Evolutionary conservation across 2,113 vertebrate species (phyloP).

Genomic region (Cygnus buccinator): DNA sequence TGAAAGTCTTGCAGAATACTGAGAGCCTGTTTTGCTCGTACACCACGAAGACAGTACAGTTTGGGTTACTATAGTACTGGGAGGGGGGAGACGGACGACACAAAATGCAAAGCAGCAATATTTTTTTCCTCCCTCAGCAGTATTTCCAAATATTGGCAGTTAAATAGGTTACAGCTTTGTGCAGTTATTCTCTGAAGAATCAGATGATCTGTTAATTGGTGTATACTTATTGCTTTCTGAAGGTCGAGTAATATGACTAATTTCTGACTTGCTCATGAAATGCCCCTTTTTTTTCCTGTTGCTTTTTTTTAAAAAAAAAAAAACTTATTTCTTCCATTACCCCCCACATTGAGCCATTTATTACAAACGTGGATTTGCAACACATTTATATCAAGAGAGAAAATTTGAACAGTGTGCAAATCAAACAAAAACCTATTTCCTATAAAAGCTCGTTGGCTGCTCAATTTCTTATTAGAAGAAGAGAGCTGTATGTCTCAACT

Average conservation of each 20-base stretch:
- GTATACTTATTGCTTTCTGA: conserved; percentile 26
- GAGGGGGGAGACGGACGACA: not conserved
- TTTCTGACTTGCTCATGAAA: conserved; percentile 42
- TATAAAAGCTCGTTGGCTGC: conserved; percentile 22
- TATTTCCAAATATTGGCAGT: conserved; percentile 48
- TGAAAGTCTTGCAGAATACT: conserved; percentile 45
- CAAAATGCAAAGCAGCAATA: conserved; percentile 9
- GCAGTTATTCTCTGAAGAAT: conserved; percentile 19
- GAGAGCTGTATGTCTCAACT: conserved; percentile 34
- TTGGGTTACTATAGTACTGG: conserved; percentile 38
- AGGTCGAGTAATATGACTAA: conserved; percentile 46
- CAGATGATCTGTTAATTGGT: conserved; percentile 5
- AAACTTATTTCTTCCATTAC: conserved; percentile 33
- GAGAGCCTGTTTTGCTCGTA: conserved; percentile 44
- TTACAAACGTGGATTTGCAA: conserved; percentile 43
- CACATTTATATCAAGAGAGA: conserved; percentile 48
- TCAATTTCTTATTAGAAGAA: conserved; percentile 51
- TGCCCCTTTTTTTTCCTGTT: not conserved
- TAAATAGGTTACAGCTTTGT: conserved; percentile 21
- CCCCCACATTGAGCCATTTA: conserved; percentile 21
- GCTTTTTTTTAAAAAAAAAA: not conserved
- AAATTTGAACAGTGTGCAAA: conserved; percentile 57
- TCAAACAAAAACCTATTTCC: conserved; percentile 49
- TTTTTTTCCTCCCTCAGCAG: conserved; percentile 26
- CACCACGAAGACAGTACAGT: conserved; percentile 23